Base-by-base conservation (phyloP, 2,797 vertebrate genomes). In the Buphagus erythrorhynchus region DNA sequence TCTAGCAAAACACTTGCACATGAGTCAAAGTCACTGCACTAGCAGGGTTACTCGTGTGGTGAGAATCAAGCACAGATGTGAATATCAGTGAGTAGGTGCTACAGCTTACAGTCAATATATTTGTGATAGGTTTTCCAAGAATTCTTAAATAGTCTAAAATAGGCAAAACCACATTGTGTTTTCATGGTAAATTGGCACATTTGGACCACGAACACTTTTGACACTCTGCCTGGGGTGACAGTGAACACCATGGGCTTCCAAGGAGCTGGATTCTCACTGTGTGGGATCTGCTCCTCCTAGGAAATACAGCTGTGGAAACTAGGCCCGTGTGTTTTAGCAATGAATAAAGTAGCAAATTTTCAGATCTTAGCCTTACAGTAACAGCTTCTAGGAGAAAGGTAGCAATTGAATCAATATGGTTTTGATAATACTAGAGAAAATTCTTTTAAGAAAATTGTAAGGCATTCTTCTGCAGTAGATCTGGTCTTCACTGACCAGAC, bases 361-460 rank as follows among this genome's bases (percentile, higher is more conserved):
- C 76, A 92, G 86, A 88, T 88, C 62, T 80, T 40, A 75, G 85
- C 96, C 92, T 96, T 96, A 97, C 86, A 74, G 77, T 80, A 82
- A 94, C 40, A 93, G 88, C 86, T 95, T 90, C 83, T 75, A 94
- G 69, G 74, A 95, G 59, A 69, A 97, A 95, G 52, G 88, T 51
- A 80, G 88, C 86, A 93, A 96, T 77, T 95, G 82, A 80, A 88
- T 95, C 88, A 77, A 66, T 75, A 89, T 57, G 55, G 69, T 93
- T 95, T 92, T 62, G 51, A 69, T 90, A 95, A 75, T 65, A 69
- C 55, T 79, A 92, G 91, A 95, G 91, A 95, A 96, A 92, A 96
- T 88, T 84, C 49, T 54, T 90, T 86, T 96, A 97, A 96, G 96
- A 97, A 97, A 96, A 88, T 95, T 9, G 55, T 96, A 97, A 97